Base-by-base conservation (phyloP, 2,888 invertebrate species). In the Drosophila niveifrons region DNA sequence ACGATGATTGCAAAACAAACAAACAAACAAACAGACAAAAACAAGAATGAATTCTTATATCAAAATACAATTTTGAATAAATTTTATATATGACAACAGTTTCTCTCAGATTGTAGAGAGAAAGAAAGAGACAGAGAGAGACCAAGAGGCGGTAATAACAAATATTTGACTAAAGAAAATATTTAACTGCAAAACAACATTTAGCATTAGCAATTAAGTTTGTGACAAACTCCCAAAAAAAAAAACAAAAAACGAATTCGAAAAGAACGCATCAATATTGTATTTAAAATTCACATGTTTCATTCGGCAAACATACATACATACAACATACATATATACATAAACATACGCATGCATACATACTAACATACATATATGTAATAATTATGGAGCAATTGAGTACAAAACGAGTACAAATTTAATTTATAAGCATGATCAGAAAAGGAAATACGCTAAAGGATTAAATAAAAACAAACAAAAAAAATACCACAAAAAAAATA, bases 321-420 rank as follows among this genome's bases (percentile, higher is more conserved):
- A 70, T 51, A 56, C 50, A 72, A 44, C 9, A 65, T 55, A 69
- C 72, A 66, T 61, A 56, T 73, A 69, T 73, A 66, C 63, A 56
- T 73, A 18, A 18, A 44, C 44, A 65, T 57, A 69, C 75, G 64
- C 68, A 62, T 72, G 66, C 34, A 65, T 71, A 70, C 62, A 72
- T 74, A 76, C 41, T 46, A 57, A 70, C 61, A 70, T 29, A 67
- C 55, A 73, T 58, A 74, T 82, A 82, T 87, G 87, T 87, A 82
- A 84, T 80, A 87, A 80, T 84, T 78, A 89, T 85, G 82, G 89
- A 86, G 85, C 88, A 86, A 89, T 90, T 89, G 84, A 90, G 90
- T 91, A 90, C 90, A 90, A 90, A 91, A 84, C 73, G 75, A 90
- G 91, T 91, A 90, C 91, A 90, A 91, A 90, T 91, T 90, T 89